Evolutionary conservation across 2,113 vertebrate genomes (phyloP).

Genomic region (Malurus elegans): DNA sequence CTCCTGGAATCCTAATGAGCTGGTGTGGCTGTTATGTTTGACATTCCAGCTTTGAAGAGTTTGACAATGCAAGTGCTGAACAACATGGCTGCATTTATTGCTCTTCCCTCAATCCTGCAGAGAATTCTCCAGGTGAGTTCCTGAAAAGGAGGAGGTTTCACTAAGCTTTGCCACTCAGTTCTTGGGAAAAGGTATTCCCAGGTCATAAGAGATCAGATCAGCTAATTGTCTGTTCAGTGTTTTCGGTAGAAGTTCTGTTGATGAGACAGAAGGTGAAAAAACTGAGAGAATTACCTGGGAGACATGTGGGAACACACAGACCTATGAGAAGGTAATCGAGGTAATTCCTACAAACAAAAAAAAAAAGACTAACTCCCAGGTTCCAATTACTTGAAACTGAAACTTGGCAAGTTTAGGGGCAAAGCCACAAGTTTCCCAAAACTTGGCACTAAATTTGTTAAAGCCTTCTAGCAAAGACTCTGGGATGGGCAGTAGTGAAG

Average conservation of each 20-base stretch:
- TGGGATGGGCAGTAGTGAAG: neutral
- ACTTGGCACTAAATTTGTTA: neutral
- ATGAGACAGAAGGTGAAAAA: neutral
- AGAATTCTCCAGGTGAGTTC: constrained; percentile 89
- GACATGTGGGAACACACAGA: neutral
- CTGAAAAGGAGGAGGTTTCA: neutral
- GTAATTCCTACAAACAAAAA: neutral
- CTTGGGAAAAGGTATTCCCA: neutral
- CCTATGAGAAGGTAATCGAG: neutral
- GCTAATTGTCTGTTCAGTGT: neutral
- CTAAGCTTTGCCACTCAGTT: neutral
- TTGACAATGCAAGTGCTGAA: constrained; percentile 95
- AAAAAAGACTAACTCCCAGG: neutral
- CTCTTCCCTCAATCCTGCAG: constrained; percentile 91
- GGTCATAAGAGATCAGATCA: neutral
- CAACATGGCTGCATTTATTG: constrained; percentile 93
- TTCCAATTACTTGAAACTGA: neutral
- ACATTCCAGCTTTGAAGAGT: constrained; percentile 85
- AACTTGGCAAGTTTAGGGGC: neutral
- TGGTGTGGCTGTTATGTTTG: constrained; percentile 10
- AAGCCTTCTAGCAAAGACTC: neutral
- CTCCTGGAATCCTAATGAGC: neutral
- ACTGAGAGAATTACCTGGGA: neutral
- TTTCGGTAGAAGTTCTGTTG: neutral
- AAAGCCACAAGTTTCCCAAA: neutral